phyloP scores from a whole-genome alignment of 2,888 invertebrate genomes.

The Vesta saturnalis region DNA sequence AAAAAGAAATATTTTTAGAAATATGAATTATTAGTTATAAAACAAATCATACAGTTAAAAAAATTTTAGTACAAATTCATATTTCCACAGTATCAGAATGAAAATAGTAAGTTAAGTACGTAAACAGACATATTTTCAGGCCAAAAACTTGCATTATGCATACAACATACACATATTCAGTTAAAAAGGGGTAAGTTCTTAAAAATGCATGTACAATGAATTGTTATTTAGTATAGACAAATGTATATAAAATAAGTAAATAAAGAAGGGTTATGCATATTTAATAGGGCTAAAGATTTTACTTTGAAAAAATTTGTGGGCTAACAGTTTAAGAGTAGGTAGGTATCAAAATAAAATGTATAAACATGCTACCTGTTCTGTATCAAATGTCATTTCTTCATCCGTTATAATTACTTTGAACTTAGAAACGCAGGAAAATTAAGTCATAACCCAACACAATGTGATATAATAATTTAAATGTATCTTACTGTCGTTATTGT shows the following conservation, averaged over 20 bases:
- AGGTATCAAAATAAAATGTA: too few species aligned
- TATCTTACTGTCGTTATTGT: not conserved
- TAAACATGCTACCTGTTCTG: too few species aligned
- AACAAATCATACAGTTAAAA: too few species aligned
- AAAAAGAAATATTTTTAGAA: conserved; percentile 20
- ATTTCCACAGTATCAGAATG: not conserved
- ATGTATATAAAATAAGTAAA: too few species aligned
- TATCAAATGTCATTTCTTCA: too few species aligned
- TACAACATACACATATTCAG: conserved; percentile 17
- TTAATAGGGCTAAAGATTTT: too few species aligned
- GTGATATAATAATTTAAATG: not conserved
- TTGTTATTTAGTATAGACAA: too few species aligned
- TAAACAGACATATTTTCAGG: conserved; percentile 19
- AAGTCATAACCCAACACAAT: not conserved
- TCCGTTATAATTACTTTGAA: too few species aligned
- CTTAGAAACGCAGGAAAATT: too few species aligned
- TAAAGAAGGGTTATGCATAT: too few species aligned
- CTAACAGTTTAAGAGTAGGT: too few species aligned
- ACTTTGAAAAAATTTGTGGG: too few species aligned
- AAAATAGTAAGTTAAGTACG: conserved; percentile 6
- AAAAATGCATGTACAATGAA: not conserved
- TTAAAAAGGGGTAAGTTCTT: not conserved
- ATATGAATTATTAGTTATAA: conserved; percentile 17
- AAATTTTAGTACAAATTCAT: not conserved
- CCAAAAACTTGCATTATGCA: conserved; percentile 31